phyloP scores from a whole-genome alignment of 2,113 vertebrate genomes.

The Burhinus oedicnemus region DNA sequence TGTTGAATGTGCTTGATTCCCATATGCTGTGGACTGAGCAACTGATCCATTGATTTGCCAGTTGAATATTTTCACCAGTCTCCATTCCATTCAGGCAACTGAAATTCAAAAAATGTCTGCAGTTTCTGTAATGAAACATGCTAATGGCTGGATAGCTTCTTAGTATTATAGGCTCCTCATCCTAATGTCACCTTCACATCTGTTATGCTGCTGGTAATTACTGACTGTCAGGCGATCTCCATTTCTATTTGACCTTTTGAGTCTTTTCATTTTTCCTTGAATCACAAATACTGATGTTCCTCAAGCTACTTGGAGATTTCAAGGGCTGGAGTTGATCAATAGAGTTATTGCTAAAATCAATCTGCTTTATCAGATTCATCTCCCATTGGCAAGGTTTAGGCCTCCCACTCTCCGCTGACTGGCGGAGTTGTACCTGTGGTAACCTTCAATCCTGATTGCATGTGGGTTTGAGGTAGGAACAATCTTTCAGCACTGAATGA shows the following conservation, averaged over 20 bases:
- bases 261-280: not conserved
- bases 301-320: not conserved
- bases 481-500: not conserved
- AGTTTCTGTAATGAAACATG: not conserved
- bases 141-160: not conserved
- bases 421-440: not conserved
- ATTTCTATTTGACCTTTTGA: not conserved
- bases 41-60: not conserved
- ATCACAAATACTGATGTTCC: not conserved
- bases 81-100: not conserved
- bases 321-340: not conserved
- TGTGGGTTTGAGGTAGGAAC: not conserved
- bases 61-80: not conserved
- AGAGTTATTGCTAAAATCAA: not conserved
- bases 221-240: not conserved
- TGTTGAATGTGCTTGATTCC: not conserved
- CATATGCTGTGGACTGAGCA: not conserved
- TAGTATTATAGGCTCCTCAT: not conserved
- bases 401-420: not conserved
- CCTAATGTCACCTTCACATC: not conserved
- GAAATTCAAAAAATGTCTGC: not conserved
- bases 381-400: not conserved
- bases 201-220: not conserved
- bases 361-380: not conserved
- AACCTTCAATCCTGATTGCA: fast-evolving